Evolutionary conservation across 2,888 invertebrate species (phyloP), one percentile per base, ranked within the genome.

Genomic region (Aleiodes testaceus): DNA sequence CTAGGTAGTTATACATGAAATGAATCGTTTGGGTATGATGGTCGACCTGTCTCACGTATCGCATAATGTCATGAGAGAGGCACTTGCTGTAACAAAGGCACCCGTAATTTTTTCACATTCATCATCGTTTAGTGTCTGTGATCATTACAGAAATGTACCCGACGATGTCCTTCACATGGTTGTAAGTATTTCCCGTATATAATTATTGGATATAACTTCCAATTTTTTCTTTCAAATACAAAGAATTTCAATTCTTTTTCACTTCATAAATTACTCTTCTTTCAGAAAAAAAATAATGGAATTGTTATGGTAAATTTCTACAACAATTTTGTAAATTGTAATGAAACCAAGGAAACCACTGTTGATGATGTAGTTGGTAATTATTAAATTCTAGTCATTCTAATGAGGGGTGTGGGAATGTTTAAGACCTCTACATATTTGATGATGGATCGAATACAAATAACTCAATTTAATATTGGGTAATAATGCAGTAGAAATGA

Each of bases 291-390:
- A 74, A 94, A 93, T 77, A 90, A 91, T 26, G 94, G 94, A 2
- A 88, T 94, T 30, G 92, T 94, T 2, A 94, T 94, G 94, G 92
- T 94, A 9, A 93, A 93, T 82, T 94, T 94, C 84, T 93, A 91
- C 84, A 90, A 90, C 0, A 88, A 87, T 65, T 94, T 92, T 82
- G 89, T 93, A n/a, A 88, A 87, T 74, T 82, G 83, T 70, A 79
- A 80, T 72, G 70, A 79, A 45, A 80, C 80, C 45, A 76, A 74
- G 71, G 90, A 90, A 70, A 92, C 92, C 0, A 92, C 91, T 0
- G 88, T 93, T n/a, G 88, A 90, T 0, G 91, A 92, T 78, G 93
- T 93, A 6, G 91, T 92, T 74, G 92, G 93, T 93, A 87, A 87
- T 88, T 84, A 30, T 26, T n/a, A 7, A 64, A 52, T 18, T 22